Evolutionary conservation across 2,888 invertebrate genomes (phyloP).

Genomic region (Polydesmus complanatus): DNA sequence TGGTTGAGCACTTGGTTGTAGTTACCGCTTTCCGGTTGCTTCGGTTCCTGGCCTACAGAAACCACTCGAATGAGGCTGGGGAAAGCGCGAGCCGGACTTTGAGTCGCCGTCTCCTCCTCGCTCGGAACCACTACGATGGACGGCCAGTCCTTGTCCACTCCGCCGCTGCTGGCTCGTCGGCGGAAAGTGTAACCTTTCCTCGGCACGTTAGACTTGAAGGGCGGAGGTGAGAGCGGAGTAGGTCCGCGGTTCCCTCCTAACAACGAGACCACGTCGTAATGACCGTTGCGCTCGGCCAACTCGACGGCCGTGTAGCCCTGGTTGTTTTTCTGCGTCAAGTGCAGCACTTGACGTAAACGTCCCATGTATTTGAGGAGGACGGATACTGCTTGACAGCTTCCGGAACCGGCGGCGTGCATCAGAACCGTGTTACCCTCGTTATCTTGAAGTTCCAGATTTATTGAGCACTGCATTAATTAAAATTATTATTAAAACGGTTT

Average conservation of each 20-base stretch:
- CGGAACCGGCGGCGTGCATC: slow-evolving; percentile 24
- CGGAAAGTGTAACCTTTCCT: background rate
- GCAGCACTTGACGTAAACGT: slow-evolving; percentile 16
- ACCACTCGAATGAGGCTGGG: background rate
- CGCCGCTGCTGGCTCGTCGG: background rate
- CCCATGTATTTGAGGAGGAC: slow-evolving; percentile 21
- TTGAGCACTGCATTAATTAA: slow-evolving; percentile 19
- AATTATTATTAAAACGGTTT: background rate
- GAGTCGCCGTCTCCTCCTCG: background rate
- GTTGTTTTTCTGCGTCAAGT: slow-evolving; percentile 18
- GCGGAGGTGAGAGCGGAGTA: background rate
- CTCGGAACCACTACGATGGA: background rate
- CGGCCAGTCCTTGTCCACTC: background rate
- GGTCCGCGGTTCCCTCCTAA: background rate
- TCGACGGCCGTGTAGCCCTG: slow-evolving; percentile 20
- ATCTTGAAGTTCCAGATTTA: slow-evolving; percentile 21
- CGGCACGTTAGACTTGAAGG: background rate
- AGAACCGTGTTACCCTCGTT: slow-evolving; percentile 23
- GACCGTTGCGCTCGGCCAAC: slow-evolving; percentile 17
- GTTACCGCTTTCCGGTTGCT: background rate
- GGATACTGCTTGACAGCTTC: slow-evolving; percentile 20
- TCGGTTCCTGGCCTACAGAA: background rate
- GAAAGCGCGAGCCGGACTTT: background rate
- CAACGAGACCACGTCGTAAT: slow-evolving; percentile 4
- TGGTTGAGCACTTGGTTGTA: background rate